Conservation (phyloP, 2,888 invertebrate species). For the Opisthograptis luteolata region DNA sequence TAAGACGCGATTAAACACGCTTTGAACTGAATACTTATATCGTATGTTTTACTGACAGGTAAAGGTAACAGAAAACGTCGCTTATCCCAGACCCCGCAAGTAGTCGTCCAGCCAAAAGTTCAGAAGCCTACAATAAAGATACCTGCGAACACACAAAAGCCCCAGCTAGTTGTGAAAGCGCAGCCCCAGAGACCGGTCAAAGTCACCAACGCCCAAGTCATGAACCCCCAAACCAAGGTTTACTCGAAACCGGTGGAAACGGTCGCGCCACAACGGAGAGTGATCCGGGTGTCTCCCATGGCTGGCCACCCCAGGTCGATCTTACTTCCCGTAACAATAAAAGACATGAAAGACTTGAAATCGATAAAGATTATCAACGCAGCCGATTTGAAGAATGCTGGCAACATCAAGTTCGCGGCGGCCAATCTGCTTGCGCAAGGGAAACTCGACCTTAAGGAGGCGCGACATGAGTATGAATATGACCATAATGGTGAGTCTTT, state of each 20-base stretch:
- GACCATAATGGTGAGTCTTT: constrained; percentile 69
- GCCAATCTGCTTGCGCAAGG: constrained; percentile 78
- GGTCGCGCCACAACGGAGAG: constrained; percentile 72
- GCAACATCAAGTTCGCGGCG: constrained; percentile 81
- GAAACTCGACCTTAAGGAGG: constrained; percentile 71
- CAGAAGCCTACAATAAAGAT: constrained; percentile 70
- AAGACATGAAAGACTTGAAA: constrained; percentile 88
- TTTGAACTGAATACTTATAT: constrained; percentile 5
- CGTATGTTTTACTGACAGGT: constrained; percentile 52
- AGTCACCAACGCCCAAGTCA: constrained; percentile 74
- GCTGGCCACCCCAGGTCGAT: constrained; percentile 86
- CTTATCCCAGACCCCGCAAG: constrained; percentile 70
- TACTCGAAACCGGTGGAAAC: constrained; percentile 77
- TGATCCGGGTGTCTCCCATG: constrained; percentile 76
- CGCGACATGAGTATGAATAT: constrained; percentile 68
- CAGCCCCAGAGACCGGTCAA: constrained; percentile 75
- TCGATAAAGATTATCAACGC: constrained; percentile 90
- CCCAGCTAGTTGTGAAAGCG: constrained; percentile 74
- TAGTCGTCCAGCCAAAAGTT: constrained; percentile 70
- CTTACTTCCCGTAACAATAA: constrained; percentile 87
- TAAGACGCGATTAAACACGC: background rate
- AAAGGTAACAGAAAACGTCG: constrained; percentile 74
- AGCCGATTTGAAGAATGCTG: constrained; percentile 81
- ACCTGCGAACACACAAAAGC: constrained; percentile 59
- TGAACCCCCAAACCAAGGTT: constrained; percentile 72